phyloP scores from a whole-genome alignment of 1,140 invertebrate species.

The Sarcophaga bullata region DNA sequence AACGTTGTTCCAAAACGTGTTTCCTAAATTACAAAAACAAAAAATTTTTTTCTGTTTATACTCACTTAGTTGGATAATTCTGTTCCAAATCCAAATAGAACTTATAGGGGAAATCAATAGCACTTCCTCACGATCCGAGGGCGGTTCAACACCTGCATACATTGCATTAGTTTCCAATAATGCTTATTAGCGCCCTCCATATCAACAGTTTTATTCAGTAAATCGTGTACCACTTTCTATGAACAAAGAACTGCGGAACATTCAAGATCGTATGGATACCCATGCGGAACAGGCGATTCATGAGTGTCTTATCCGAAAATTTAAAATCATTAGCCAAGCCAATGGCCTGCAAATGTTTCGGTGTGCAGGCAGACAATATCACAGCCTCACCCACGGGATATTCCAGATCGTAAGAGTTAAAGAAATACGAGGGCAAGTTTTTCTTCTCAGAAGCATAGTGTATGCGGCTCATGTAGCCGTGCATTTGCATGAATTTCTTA shows the following conservation, averaged over 20 bases:
- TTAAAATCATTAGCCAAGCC: constrained; percentile 50
- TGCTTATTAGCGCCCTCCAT: constrained; percentile 68
- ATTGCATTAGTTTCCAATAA: constrained; percentile 71
- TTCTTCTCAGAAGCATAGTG: constrained; percentile 78
- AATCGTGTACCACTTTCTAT: constrained; percentile 62
- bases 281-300: constrained; percentile 69
- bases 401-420: constrained; percentile 73
- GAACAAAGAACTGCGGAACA: constrained; percentile 59
- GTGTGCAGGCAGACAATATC: constrained; percentile 71
- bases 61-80: constrained; percentile 58
- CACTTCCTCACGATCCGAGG: constrained; percentile 67
- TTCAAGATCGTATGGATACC: constrained; percentile 60
- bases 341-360: constrained; percentile 67
- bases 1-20: too few relatives aligned
- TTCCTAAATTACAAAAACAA: too few relatives aligned
- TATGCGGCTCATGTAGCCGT: constrained; percentile 83
- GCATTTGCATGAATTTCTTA: constrained; percentile 66
- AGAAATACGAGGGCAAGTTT: constrained; percentile 67
- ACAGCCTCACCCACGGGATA: constrained; percentile 78
- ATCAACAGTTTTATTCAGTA: constrained; percentile 56
- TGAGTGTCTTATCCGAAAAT: constrained; percentile 52
- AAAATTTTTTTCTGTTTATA: neutral
- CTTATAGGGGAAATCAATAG: constrained; percentile 71
- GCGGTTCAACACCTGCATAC: constrained; percentile 72
- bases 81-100: constrained; percentile 62